Conservation (phyloP, 2,888 invertebrate genomes). For the Bimastos eiseni region DNA sequence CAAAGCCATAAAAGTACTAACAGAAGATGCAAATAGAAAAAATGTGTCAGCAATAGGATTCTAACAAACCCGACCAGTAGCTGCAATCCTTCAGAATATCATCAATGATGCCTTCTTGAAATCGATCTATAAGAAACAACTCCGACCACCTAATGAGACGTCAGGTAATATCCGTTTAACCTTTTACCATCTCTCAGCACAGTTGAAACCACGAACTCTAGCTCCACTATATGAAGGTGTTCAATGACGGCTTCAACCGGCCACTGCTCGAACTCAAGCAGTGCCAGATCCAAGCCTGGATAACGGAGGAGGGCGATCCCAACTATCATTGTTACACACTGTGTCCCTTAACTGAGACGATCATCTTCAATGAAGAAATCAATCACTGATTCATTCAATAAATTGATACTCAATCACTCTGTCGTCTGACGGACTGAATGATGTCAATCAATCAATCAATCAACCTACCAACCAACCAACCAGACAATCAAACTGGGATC, state of each 20-base stretch:
- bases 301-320: too few relatives aligned
- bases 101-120: background rate
- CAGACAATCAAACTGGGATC: too few relatives aligned
- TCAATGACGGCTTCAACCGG: slow-evolving; percentile 13
- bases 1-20: too few relatives aligned
- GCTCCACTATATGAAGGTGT: background rate
- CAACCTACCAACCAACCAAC: background rate
- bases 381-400: background rate
- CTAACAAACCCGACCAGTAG: too few relatives aligned
- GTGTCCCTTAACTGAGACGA: too few relatives aligned
- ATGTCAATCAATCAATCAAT: background rate
- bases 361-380: slow-evolving; percentile 23
- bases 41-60: too few relatives aligned
- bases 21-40: too few relatives aligned
- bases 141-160: background rate
- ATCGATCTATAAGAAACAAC: background rate
- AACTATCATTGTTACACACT: too few relatives aligned
- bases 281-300: too few relatives aligned
- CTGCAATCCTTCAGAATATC: background rate
- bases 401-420: background rate
- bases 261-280: too few relatives aligned
- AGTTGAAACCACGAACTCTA: background rate
- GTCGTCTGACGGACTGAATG: background rate
- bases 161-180: background rate
- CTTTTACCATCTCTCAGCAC: background rate